Conservation (phyloP, 2,888 invertebrate species). For the Ectemnius cavifrons region DNA sequence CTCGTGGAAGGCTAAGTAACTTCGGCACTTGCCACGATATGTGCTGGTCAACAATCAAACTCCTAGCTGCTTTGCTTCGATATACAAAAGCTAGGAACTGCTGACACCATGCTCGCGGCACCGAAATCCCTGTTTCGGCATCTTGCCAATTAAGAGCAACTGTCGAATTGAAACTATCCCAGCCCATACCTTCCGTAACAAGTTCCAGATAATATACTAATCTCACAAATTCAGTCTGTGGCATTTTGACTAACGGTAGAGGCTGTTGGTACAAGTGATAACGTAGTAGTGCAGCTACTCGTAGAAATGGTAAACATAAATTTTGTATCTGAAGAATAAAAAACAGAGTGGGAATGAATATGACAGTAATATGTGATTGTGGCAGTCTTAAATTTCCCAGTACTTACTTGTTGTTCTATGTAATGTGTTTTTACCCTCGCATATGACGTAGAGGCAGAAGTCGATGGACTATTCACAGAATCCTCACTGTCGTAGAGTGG, state of each 20-base stretch:
- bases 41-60: slow-evolving; percentile 86
- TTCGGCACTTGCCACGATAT: slow-evolving; percentile 89
- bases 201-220: slow-evolving; percentile 89
- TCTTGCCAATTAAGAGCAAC: slow-evolving; percentile 83
- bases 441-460: slow-evolving; percentile 51
- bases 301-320: slow-evolving; percentile 89
- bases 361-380: no score
- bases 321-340: slow-evolving; percentile 83
- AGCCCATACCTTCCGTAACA: slow-evolving; percentile 84
- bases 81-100: slow-evolving; percentile 81
- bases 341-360: no score
- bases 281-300: slow-evolving; percentile 89
- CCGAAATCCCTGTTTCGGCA: slow-evolving; percentile 76
- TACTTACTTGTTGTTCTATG: slow-evolving; percentile 58
- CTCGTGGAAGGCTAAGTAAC: slow-evolving; percentile 90
- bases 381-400: background rate
- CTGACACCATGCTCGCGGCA: slow-evolving; percentile 84
- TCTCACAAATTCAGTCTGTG: slow-evolving; percentile 87
- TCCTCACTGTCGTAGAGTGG: slow-evolving; percentile 63
- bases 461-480: slow-evolving; percentile 45
- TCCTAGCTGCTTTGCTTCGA: slow-evolving; percentile 82
- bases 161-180: slow-evolving; percentile 83
- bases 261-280: slow-evolving; percentile 90
- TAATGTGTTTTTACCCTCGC: slow-evolving; percentile 47
- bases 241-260: slow-evolving; percentile 83